Base-by-base conservation (phyloP, 2,888 invertebrate species). In the Lobophora halterata region DNA sequence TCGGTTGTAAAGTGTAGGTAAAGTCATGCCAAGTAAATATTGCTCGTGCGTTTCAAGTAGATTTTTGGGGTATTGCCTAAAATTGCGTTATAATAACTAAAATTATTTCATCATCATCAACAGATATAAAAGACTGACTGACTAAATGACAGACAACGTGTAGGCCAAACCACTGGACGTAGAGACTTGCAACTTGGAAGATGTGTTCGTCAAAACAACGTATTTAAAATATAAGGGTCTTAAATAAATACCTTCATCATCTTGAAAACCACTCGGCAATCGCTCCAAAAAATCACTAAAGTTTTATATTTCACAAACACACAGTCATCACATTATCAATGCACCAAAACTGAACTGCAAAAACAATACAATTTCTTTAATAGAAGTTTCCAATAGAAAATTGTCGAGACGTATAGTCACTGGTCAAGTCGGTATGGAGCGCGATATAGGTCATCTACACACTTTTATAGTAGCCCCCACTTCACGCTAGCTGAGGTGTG, bases 361-460 rank as follows among this genome's bases (percentile, higher is more conserved):
- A 13, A 38, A 6, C 7, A 5, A 9, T 6, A n/a, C 16, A 18
- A 30, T 13, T 23, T 14, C 13, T 12, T 5, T 13, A 5, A 6
- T 2, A 24, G 8, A n/a, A 14, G 2, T 7, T 31, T 17, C 17
- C 17, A 23, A 16, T 24, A 25, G 38, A 14, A 33, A 29, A 24
- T 24, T 28, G 37, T n/a, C 49, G 42, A 53, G 55, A 52, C 47
- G 55, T 38, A 40, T 58, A 62, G 64, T 43, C 68, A 58, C 59
- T 49, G 53, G 64, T 52, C 58, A 45, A 56, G 47, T 46, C 58
- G 58, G 55, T 75, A 55, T 80, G 76, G 67, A 66, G 61, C 47
- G 52, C 62, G 71, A 83, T 81, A 85, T 86, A 85, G 85, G 83
- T 83, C 83, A 82, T 45, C 45, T 46, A 43, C 28, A 4, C 46